phyloP scores from a whole-genome alignment of 2,113 vertebrate genomes.

The Hemibagrus wyckioides region DNA sequence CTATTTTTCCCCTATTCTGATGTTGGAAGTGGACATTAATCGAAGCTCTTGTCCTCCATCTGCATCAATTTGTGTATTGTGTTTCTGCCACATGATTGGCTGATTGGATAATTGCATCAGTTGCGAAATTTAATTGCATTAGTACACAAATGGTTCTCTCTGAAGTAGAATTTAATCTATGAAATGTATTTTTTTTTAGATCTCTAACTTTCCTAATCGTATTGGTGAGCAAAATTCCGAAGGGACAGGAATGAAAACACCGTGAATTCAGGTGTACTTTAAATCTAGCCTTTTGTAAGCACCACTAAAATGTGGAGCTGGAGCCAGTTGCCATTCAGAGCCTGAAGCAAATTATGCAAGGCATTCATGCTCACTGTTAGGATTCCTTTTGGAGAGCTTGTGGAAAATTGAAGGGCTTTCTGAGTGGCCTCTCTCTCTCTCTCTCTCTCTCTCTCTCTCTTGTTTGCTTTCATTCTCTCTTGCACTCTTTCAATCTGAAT shows the following conservation, averaged over 20 bases:
- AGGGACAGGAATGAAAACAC: background rate
- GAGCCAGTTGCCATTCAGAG: slow-evolving; percentile 15
- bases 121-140: background rate
- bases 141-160: background rate
- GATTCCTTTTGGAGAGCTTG: slow-evolving; percentile 42
- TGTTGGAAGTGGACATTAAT: background rate
- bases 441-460: background rate
- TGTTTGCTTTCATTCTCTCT: background rate
- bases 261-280: background rate
- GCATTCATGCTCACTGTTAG: slow-evolving; percentile 25
- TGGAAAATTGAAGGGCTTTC: slow-evolving; percentile 43
- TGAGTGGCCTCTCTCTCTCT: slow-evolving; percentile 27
- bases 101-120: background rate
- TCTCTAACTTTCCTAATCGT: background rate
- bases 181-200: background rate
- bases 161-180: background rate
- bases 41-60: background rate
- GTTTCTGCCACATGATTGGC: background rate
- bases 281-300: slow-evolving; percentile 19
- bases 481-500: background rate
- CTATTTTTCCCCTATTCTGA: background rate
- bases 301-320: background rate
- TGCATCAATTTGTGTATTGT: background rate
- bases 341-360: slow-evolving; percentile 35
- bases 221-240: background rate